Evolutionary conservation across 2,797 vertebrate species (phyloP), one percentile per base, ranked within the genome.

Genomic region (Rhinogobio ventralis): DNA sequence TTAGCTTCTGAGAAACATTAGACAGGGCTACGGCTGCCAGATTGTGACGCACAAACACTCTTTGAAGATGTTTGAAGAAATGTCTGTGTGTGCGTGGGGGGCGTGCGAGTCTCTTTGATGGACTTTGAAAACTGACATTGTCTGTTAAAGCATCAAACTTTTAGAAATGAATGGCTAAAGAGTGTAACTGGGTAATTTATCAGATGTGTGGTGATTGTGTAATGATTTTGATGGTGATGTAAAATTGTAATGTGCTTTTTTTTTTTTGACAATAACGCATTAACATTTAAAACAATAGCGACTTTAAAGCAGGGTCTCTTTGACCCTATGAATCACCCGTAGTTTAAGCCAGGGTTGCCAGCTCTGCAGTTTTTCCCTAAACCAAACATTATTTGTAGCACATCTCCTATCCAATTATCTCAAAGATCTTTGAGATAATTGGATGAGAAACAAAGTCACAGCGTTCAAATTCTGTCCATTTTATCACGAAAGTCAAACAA

Each of bases 1-100:
- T 90, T 89, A 88, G 90, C 85, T 88, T 92, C 92, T 93, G 92
- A 91, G 83, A 92, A 89, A 88, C 91, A 93, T 94, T 93, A 93
- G 93, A 91, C 91, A 91, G 91, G 90, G 91, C 84, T 82, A 86
- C 51, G 1, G 84, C 76, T 92, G 93, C 92, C 92, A 92, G 90
- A 81, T 78, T 79, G 86, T 94, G 93, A 94, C 90, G 89, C 91
- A 93, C 90, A 92, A 80, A 76, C 66, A 74, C 57, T 39, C 87
- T 88, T 88, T 88, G 87, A 88, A 88, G 85, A 88, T 82, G 78
- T 83, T 88, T 85, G 90, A 91, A 89, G 91, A 88, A 92, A 91
- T 84, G 84, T 88, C 75, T 90, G 89, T 93, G 86, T 89, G 86
- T 85, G 66, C 46, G 36, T 79, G 62, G 72, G 46, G 39, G 64